A percentile compares a stretch with the other conserved stretches of the same genome.
Evolutionary conservation across 2,888 invertebrate genomes (phyloP).

Genomic region (Leptinotarsa peninsularis): DNA sequence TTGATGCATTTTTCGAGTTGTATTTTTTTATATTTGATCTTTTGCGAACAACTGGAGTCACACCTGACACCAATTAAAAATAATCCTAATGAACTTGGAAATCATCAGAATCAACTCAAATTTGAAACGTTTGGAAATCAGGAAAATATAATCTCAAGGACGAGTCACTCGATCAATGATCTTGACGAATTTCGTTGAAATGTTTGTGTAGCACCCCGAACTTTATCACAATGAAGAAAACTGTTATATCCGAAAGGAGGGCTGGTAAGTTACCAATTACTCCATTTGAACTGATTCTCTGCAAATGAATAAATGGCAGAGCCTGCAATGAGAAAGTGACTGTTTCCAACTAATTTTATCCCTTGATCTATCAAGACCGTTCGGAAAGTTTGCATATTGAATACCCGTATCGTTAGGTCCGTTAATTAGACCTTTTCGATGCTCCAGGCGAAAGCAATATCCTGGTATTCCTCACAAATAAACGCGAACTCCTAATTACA

Average conservation of each 20-base stretch:
- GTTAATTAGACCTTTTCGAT: constrained; percentile 4
- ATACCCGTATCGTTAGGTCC: background rate
- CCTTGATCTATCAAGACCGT: background rate
- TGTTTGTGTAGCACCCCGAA: background rate
- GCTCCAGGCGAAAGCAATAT: background rate
- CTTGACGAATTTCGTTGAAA: background rate
- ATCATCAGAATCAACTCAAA: too few species aligned
- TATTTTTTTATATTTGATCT: background rate
- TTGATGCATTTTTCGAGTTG: background rate
- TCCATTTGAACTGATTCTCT: background rate
- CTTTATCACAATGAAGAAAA: background rate
- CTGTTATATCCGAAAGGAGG: background rate
- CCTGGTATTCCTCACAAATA: background rate
- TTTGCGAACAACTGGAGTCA: background rate
- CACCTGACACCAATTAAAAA: background rate
- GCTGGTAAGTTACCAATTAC: background rate
- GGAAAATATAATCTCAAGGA: background rate
- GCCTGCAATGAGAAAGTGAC: background rate
- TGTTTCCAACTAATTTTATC: background rate
- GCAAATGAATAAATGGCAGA: background rate
- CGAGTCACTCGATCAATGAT: background rate
- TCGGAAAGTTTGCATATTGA: background rate
- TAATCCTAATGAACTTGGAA: too few species aligned
- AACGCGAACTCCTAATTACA: background rate
- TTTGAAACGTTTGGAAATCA: too few species aligned